These are phyloP conservation scores for Bellardia pandia DNA, from an alignment of 2,888 invertebrate genomes.

Conservation along the genomic window DNA sequence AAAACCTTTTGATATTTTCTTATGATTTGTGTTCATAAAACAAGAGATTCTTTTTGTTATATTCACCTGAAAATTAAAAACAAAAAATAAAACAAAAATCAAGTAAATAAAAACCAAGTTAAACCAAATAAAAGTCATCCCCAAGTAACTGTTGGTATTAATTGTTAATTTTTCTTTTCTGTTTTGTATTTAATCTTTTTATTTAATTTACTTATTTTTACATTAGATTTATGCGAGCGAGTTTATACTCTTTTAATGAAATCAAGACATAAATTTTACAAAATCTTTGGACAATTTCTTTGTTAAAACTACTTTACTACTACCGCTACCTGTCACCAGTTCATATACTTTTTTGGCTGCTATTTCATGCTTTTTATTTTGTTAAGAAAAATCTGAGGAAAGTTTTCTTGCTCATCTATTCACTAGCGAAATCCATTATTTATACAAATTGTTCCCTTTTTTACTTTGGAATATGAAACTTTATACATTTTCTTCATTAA, in stretches of 20 bases:
- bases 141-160: conserved; percentile 71
- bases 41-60: conserved; percentile 38
- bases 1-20: not conserved
- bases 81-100: conserved; percentile 7
- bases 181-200: not conserved
- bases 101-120: conserved; percentile 47
- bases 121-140: conserved; percentile 58
- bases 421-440: not conserved
- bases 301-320: not conserved
- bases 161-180: conserved; percentile 31
- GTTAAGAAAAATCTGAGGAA: not conserved
- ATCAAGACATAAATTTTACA: not conserved
- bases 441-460: not conserved
- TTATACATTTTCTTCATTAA: conserved; percentile 17
- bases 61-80: conserved; percentile 36
- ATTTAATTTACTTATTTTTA: conserved; percentile 3
- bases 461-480: not conserved
- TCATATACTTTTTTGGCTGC: not conserved
- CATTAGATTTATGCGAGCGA: not conserved
- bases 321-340: not conserved
- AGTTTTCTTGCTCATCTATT: not conserved
- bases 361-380: not conserved
- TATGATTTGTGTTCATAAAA: conserved; percentile 49
- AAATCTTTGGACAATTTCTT: conserved; percentile 4
- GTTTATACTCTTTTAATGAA: not conserved